Evolutionary conservation across 2,113 vertebrate species (phyloP), one percentile per base, ranked within the genome.

Genomic region (Thomomys bottae): DNA sequence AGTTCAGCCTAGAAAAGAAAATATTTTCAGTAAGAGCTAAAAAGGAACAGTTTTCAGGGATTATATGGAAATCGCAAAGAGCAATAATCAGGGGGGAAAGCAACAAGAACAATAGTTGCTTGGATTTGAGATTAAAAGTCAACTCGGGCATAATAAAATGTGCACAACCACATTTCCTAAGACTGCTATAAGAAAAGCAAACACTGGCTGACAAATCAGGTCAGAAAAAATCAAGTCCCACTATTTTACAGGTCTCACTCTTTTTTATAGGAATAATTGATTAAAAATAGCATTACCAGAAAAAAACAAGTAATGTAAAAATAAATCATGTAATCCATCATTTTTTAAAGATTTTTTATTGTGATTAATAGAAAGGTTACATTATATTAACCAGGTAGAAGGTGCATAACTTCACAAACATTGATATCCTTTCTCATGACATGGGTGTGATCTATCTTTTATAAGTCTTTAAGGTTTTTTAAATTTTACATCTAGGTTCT

Each of bases 11-110:
- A 57, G 18, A 84, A 87, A 87, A 82, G 15, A 80, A 92, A 93
- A 38, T 28, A 82, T 78, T 92, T 96, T 92, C 42, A 89, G 1
- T 93, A 83, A 40, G 40, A 88, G 49, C 32, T 83, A 34, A 90
- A 23, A 54, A 79, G 7, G 49, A 94, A 82, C 34, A 83, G 38
- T 57, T 79, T 66, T 77, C 61, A 85, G 75, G 54, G 57, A 95
- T 84, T 90, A 92, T 80, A 86, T 85, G 71, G 49, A 92, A 94
- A 94, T 90, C 24, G 17, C 34, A 30, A 59, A 68, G 20, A 67
- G 34, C 32, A 89, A 4, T 57, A 90, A 92, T 12, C 32, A 83
- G 42, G 45, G 68, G 68, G n/a, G n/a, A 79, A 45, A 82, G 9
- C 45, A 84, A 24, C 1, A 26, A 81, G 63, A 95, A 88, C 32